Evolutionary conservation across 2,888 invertebrate species (phyloP), one percentile per base, ranked within the genome.

Genomic region (Leucophenga montana): DNA sequence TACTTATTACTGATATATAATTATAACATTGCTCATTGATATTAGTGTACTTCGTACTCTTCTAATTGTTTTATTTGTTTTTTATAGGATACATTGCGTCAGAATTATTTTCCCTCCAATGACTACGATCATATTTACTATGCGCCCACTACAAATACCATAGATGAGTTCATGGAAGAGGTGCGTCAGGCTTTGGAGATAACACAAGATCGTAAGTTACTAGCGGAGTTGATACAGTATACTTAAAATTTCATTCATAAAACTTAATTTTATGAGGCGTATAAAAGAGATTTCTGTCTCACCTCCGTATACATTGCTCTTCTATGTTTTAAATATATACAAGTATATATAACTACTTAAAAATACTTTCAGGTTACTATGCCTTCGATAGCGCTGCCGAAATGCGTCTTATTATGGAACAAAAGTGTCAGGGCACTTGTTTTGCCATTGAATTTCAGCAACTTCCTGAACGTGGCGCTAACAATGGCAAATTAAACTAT

Each of bases 401-500:
- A 33, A 85, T 87, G 86, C 74, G 79, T 39, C 6, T 73, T 53
- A 77, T 74, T 6, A 77, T 87, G 73, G 84, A 87, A 66, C 78
- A 82, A 31, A 76, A 78, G 2, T 84, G 85, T 53, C 75, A 69
- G 13, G 78, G 82, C 0, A 85, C 77, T 20, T 86, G 85, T 39
- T 87, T 87, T 71, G 85, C 81, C 1, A 79, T 87, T 3, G 18
- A 77, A 66, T 87, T 85, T 64, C 59, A 82, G 18, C 54, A 77
- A 9, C 71, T 83, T 50, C 78, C 85, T 0, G 66, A 71, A 3
- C 54, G 61, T 1, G 54, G 66, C 9, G 1, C 6, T 1, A 16
- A 1, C 4, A 75, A 73, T 0, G 71, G 83, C 0, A 83, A 76
- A 1, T 79, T 91, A 3, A 83, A 87, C 46, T 92, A 91, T 80